Conservation (phyloP, 2,888 invertebrate genomes). For the Deilephila porcellus region DNA sequence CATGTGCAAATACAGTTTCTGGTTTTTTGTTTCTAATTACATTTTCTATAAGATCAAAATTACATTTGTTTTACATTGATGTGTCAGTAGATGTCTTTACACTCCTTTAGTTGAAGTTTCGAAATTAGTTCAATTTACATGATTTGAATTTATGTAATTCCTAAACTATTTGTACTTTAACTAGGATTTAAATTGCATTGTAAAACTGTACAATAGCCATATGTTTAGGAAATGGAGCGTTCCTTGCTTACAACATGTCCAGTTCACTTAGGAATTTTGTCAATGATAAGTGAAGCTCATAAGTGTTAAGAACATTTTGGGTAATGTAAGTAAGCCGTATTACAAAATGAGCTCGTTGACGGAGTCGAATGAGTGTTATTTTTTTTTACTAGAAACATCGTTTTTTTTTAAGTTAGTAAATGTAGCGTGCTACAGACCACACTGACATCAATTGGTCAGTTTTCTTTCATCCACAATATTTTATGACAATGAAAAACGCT, state of each 20-base stretch:
- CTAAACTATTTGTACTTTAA: slow-evolving; percentile 84
- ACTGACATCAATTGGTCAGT: slow-evolving; percentile 80
- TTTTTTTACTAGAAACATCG: slow-evolving; percentile 77
- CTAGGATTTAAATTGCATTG: slow-evolving; percentile 82
- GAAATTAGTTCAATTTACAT: slow-evolving; percentile 80
- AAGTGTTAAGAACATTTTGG: slow-evolving; percentile 82
- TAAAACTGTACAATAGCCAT: slow-evolving; percentile 83
- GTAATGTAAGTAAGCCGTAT: slow-evolving; percentile 80
- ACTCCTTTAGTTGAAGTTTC: slow-evolving; percentile 74
- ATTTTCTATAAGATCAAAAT: slow-evolving; percentile 79
- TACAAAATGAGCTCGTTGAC: slow-evolving; percentile 80
- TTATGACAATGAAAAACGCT: slow-evolving; percentile 72
- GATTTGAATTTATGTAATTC: slow-evolving; percentile 79
- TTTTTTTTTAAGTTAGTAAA: slow-evolving; percentile 78
- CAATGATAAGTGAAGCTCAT: slow-evolving; percentile 79
- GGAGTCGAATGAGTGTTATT: slow-evolving; percentile 80
- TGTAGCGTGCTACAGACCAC: slow-evolving; percentile 80
- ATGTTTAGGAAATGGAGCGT: slow-evolving; percentile 81
- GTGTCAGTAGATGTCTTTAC: slow-evolving; percentile 80
- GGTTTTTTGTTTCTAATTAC: slow-evolving; percentile 63
- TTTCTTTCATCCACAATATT: slow-evolving; percentile 86
- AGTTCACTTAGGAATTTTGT: slow-evolving; percentile 73
- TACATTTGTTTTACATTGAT: slow-evolving; percentile 74
- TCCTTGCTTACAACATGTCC: slow-evolving; percentile 75
- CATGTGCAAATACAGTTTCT: slow-evolving; percentile 76